Base-by-base conservation (phyloP, 2,888 invertebrate genomes). In the Pseudoips prasinana region DNA sequence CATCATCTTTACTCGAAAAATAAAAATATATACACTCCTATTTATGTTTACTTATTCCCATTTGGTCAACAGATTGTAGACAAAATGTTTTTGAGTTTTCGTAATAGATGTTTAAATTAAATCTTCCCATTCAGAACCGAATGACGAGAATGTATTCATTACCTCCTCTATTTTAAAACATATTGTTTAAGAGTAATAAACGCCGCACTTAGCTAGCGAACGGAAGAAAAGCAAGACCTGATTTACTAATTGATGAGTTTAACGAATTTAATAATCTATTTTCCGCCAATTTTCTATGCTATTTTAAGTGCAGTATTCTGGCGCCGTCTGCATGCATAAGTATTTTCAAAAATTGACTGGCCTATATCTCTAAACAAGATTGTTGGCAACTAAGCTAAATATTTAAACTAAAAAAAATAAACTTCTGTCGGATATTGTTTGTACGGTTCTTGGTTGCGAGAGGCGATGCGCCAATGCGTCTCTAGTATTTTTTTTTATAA, bases 321-420 rank as follows among this genome's bases (percentile, higher is more conserved):
- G 48, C 56, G 45, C 57, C 55, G 32, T 33, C 26, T 28, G 41
- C 31, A 33, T 35, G 31, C n/a, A n/a, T n/a, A n/a, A n/a, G n/a
- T n/a, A n/a, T 38, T 34, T 38, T 43, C 10, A 8, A 39, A 39
- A 25, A 37, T 37, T 46, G 19, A 39, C 43, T 44, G 41, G 31
- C 38, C 55, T 36, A 41, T 46, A n/a, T n/a, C n/a, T n/a, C 41
- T 56, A 35, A 35, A 28, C 30, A 27, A 39, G 25, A 29, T 22
- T 30, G 24, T 40, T 27, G 39, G 42, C 40, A 43, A 29, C 29
- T 30, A 26, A 24, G 32, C 32, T 42, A 49, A 52, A 56, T 42
- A 41, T 44, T 48, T 46, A 9, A 23, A 32, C 10, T 39, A 39
- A 37, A 43, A 47, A 38, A 42, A 45, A n/a, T n/a, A n/a, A n/a